Conservation (phyloP, 2,797 vertebrate genomes). For the Heteromormyrus szaboi region DNA sequence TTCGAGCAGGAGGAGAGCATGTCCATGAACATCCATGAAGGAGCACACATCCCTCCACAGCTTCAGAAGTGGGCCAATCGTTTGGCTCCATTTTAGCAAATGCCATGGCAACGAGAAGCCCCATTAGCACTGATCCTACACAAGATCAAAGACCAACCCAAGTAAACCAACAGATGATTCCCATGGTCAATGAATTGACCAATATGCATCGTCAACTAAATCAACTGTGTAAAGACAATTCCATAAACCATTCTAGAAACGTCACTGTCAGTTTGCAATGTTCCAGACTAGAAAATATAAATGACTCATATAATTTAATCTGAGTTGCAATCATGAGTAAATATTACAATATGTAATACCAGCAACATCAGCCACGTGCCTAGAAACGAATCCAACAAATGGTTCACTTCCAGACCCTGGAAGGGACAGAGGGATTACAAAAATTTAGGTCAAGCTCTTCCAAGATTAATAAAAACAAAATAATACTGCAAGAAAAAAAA, state of each 20-base stretch:
- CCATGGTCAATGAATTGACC: neutral
- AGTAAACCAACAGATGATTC: neutral
- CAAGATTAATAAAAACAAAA: conserved; percentile 41
- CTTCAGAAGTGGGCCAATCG: conserved; percentile 31
- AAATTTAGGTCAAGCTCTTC: conserved; percentile 22
- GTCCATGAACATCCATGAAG: conserved; percentile 10
- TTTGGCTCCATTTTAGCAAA: conserved; percentile 30
- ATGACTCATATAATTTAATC: neutral
- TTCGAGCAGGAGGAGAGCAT: conserved; percentile 9
- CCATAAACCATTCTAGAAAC: neutral
- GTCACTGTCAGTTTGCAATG: neutral
- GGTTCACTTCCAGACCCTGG: neutral
- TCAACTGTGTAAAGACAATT: neutral
- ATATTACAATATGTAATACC: neutral
- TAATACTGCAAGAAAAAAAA: conserved; percentile 31
- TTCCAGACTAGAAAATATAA: neutral
- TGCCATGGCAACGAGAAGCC: conserved; percentile 25
- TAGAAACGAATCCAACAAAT: neutral
- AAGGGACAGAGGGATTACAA: neutral
- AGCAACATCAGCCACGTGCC: neutral
- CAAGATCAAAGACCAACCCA: conserved; percentile 13
- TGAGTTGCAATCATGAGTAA: neutral
- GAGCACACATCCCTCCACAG: neutral
- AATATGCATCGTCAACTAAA: neutral
- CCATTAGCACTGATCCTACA: conserved; percentile 27